Evolutionary conservation across 2,888 invertebrate species (phyloP).

Genomic region (Caenorhabditis macrosperma): DNA sequence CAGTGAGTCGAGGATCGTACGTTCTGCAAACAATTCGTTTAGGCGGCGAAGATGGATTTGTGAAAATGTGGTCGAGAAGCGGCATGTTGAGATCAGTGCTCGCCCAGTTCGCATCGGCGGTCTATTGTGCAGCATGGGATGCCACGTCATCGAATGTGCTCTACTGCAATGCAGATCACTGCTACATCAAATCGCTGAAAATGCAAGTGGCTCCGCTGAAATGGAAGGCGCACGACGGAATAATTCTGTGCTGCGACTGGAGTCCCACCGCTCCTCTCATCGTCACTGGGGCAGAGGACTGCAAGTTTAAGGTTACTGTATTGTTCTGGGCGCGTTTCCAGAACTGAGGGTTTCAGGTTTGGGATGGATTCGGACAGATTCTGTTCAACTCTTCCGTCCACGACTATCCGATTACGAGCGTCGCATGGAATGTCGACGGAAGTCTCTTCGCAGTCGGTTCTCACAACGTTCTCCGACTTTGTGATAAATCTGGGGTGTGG

Average conservation of each 20-base stretch:
- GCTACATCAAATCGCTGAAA: conserved; percentile 84
- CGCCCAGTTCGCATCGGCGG: conserved; percentile 84
- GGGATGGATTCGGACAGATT: conserved; percentile 93
- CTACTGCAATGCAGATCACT: conserved; percentile 83
- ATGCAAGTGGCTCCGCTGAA: conserved; percentile 73
- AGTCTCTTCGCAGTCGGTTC: conserved; percentile 93
- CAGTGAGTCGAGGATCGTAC: conserved; percentile 11
- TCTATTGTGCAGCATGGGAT: conserved; percentile 74
- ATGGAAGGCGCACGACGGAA: conserved; percentile 97
- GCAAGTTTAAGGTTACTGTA: conserved; percentile 90
- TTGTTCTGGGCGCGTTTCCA: no score
- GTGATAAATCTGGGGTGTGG: conserved; percentile 92
- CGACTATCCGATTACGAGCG: conserved; percentile 92
- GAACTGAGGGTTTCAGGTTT: conserved; percentile 83
- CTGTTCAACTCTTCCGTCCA: conserved; percentile 90
- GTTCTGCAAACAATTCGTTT: neutral
- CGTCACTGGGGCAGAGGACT: conserved; percentile 86
- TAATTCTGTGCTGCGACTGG: conserved; percentile 87
- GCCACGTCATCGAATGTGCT: conserved; percentile 81
- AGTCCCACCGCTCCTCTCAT: conserved; percentile 83
- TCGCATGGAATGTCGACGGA: conserved; percentile 93
- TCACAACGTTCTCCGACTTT: conserved; percentile 92
- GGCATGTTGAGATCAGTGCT: conserved; percentile 92
- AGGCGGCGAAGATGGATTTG: conserved; percentile 95
- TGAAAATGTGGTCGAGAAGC: conserved; percentile 97